Conservation (phyloP, 2,113 vertebrate species). For the Gavialis gangeticus region DNA sequence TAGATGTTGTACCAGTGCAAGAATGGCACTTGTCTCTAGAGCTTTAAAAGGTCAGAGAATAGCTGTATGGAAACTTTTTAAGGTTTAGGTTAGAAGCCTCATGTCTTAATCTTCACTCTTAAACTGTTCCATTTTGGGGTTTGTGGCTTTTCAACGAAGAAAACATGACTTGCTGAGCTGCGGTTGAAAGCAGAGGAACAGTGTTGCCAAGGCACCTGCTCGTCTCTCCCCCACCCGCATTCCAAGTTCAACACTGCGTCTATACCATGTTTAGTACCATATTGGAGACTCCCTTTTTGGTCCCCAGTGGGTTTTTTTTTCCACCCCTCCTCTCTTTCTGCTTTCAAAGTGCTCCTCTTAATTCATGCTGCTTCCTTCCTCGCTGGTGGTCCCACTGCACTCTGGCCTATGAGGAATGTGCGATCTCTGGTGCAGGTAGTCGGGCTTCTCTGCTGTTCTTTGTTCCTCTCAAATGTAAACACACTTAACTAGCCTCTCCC, state of each 20-base stretch:
- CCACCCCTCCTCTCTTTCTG: not conserved
- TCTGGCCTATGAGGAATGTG: slow-evolving; percentile 74
- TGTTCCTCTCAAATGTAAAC: slow-evolving; percentile 76
- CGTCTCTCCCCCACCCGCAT: accelerated
- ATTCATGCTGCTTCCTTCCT: not conserved
- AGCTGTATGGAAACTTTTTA: too few relatives aligned
- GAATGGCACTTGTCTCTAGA: not conserved
- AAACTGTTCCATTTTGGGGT: too few relatives aligned
- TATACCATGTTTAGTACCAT: accelerated
- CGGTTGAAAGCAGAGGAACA: too few relatives aligned
- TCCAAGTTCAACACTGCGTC: not conserved
- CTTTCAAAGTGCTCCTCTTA: not conserved
- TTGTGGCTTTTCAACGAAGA: too few relatives aligned
- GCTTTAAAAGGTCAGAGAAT: not conserved
- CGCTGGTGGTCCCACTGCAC: slow-evolving; percentile 83
- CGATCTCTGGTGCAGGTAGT: slow-evolving; percentile 69
- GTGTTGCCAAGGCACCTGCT: accelerated
- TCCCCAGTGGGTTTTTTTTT: not conserved
- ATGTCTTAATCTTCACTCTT: too few relatives aligned
- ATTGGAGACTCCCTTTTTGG: not conserved
- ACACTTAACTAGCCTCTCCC: slow-evolving; percentile 64
- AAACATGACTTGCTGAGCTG: too few relatives aligned
- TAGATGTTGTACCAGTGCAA: accelerated
- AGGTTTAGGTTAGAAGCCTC: too few relatives aligned
- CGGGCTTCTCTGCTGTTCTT: slow-evolving; percentile 21